Conservation (phyloP, 2,888 invertebrate species). For the Drosophila dives region DNA sequence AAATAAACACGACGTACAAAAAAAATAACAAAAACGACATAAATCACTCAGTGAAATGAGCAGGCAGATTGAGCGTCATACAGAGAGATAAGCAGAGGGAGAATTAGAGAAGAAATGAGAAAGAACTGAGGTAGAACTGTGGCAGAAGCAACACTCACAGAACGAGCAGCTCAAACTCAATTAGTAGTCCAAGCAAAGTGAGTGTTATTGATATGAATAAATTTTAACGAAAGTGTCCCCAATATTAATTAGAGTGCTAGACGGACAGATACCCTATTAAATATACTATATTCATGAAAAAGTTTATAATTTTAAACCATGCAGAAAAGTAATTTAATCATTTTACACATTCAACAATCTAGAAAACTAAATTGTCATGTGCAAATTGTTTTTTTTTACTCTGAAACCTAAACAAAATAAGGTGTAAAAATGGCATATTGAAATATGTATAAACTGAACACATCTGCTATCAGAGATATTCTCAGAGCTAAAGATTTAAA, state of each 20-base stretch:
- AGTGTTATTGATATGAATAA: slow-evolving; percentile 42
- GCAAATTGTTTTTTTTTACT: too few species aligned
- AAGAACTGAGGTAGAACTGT: not conserved
- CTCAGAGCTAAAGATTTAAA: not conserved
- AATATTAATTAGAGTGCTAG: slow-evolving; percentile 1
- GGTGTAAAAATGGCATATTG: too few species aligned
- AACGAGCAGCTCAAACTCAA: slow-evolving; percentile 48
- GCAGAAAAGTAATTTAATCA: not conserved
- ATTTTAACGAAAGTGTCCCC: slow-evolving; percentile 13
- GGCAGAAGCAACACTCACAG: slow-evolving; percentile 9
- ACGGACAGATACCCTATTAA: not conserved
- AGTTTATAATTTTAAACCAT: not conserved
- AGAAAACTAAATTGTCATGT: not conserved
- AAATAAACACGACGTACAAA: slow-evolving; percentile 59
- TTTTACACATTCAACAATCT: not conserved
- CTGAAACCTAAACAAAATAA: too few species aligned
- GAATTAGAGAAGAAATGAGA: not conserved
- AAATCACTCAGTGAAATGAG: slow-evolving; percentile 52
- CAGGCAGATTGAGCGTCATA: slow-evolving; percentile 45
- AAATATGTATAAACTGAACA: not conserved
- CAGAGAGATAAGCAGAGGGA: slow-evolving; percentile 9
- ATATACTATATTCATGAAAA: not conserved
- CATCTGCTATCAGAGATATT: not conserved
- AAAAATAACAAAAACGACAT: slow-evolving; percentile 14
- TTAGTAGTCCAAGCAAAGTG: slow-evolving; percentile 51